phyloP scores from a whole-genome alignment of 2,888 invertebrate species.

The Nomada fucata region DNA sequence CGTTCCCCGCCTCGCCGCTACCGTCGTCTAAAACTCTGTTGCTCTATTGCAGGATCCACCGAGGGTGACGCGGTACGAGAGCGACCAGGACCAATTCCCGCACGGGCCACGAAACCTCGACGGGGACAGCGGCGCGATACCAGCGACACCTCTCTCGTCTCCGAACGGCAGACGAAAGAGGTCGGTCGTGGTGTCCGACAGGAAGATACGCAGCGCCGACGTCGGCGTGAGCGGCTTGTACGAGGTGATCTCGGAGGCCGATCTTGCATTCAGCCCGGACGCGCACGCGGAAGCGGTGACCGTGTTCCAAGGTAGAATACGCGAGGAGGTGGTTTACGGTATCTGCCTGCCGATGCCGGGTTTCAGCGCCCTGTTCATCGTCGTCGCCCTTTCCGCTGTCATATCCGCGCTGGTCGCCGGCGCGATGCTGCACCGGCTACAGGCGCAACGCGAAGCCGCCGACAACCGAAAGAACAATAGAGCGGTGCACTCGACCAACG shows the following conservation, averaged over 20 bases:
- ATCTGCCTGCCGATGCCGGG: slow-evolving; percentile 96
- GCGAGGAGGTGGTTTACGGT: slow-evolving; percentile 95
- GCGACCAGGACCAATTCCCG: slow-evolving; percentile 88
- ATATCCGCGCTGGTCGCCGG: slow-evolving; percentile 95
- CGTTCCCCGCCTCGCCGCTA: not conserved
- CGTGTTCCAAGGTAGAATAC: slow-evolving; percentile 94
- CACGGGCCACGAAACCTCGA: slow-evolving; percentile 91
- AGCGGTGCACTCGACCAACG: slow-evolving; percentile 74
- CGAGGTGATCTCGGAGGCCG: slow-evolving; percentile 96
- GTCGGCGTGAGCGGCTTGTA: slow-evolving; percentile 96
- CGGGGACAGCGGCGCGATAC: slow-evolving; percentile 85
- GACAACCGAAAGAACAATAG: slow-evolving; percentile 77
- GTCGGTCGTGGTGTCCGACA: slow-evolving; percentile 88
- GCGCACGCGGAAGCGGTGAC: slow-evolving; percentile 92
- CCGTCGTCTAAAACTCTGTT: not conserved
- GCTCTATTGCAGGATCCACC: slow-evolving; percentile 77
- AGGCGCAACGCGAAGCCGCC: slow-evolving; percentile 89
- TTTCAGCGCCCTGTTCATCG: slow-evolving; percentile 94
- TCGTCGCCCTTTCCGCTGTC: slow-evolving; percentile 94
- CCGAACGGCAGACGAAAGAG: slow-evolving; percentile 86
- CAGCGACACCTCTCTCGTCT: slow-evolving; percentile 79
- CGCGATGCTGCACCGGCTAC: slow-evolving; percentile 91
- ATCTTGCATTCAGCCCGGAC: slow-evolving; percentile 95
- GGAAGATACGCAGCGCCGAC: slow-evolving; percentile 92
- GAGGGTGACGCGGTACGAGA: slow-evolving; percentile 85